Percentiles rank a stretch among this genome's conserved stretches.
These are phyloP conservation scores for Oceanites oceanicus DNA, from an alignment of 2,113 vertebrate species.

Conservation along the genomic window DNA sequence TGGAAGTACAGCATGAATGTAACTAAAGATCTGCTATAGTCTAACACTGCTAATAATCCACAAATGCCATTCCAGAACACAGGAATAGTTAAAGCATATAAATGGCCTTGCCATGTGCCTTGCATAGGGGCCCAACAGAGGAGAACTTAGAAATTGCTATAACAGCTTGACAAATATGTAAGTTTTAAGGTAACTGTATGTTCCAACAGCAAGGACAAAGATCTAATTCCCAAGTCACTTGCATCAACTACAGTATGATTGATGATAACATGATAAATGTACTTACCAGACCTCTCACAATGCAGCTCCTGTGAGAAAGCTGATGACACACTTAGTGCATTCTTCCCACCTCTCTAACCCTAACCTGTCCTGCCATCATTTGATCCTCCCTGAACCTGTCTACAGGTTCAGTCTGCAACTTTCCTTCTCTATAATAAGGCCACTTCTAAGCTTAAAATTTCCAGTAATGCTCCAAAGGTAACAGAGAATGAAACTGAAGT, in stretches of 20 bases:
- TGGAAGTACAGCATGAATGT: slow-evolving; percentile 29
- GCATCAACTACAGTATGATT: background rate
- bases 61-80: slow-evolving; percentile 56
- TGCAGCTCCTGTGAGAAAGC: background rate
- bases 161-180: background rate
- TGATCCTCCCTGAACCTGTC: background rate
- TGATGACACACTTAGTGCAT: background rate
- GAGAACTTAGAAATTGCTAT: background rate
- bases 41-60: slow-evolving; percentile 42
- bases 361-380: background rate
- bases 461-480: background rate
- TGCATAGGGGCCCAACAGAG: background rate
- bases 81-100: slow-evolving; percentile 42
- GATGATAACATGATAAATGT: background rate
- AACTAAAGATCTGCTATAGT: slow-evolving; percentile 41
- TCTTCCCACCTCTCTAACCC: background rate
- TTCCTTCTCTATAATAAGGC: background rate
- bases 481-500: background rate
- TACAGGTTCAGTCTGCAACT: background rate
- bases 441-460: background rate
- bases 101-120: slow-evolving; percentile 26
- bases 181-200: background rate
- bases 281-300: background rate
- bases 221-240: background rate
- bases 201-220: background rate